A percentile compares a stretch with the other conserved stretches of the same genome.
Conservation (phyloP, 2,113 vertebrate genomes). For the Paedocypris sp. region DNA sequence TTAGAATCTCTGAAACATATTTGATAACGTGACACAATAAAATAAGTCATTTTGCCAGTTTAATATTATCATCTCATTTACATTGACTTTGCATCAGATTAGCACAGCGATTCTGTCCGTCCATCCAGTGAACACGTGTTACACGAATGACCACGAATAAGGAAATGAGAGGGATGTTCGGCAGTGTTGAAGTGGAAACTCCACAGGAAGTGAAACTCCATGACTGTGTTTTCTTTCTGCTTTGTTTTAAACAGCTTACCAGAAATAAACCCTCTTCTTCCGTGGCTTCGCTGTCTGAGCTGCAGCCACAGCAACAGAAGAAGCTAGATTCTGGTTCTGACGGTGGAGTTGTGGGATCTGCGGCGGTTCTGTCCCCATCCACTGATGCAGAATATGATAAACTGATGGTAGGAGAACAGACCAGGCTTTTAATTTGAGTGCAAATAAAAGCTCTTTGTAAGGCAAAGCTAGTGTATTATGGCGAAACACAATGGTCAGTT, state of each 20-base stretch:
- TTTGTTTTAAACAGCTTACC: conserved; percentile 43
- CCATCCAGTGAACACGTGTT: not conserved
- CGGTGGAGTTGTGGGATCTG: conserved; percentile 18
- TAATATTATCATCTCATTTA: not conserved
- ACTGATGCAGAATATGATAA: conserved; percentile 69
- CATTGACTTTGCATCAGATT: not conserved
- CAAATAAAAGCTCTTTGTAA: not conserved
- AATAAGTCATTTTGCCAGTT: not conserved
- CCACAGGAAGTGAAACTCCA: conserved; percentile 12
- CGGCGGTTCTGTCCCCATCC: conserved; percentile 51
- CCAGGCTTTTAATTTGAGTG: too few relatives aligned
- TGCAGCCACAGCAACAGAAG: not conserved
- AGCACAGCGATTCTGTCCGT: not conserved
- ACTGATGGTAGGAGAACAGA: conserved; percentile 53
- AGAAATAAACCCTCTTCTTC: conserved; percentile 16
- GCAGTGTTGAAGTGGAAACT: not conserved
- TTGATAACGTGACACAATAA: not conserved
- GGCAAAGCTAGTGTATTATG: not conserved
- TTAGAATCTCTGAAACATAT: too few relatives aligned
- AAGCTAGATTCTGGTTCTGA: not conserved
- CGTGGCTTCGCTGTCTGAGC: not conserved
- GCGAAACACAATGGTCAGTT: not conserved
- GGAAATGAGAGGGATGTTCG: not conserved
- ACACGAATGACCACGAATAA: not conserved
- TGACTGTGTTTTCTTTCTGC: conserved; percentile 38